A percentile compares a stretch with the other conserved stretches of the same genome.
phyloP scores from a whole-genome alignment of 2,797 vertebrate genomes.

The Discoglossus pictus region DNA sequence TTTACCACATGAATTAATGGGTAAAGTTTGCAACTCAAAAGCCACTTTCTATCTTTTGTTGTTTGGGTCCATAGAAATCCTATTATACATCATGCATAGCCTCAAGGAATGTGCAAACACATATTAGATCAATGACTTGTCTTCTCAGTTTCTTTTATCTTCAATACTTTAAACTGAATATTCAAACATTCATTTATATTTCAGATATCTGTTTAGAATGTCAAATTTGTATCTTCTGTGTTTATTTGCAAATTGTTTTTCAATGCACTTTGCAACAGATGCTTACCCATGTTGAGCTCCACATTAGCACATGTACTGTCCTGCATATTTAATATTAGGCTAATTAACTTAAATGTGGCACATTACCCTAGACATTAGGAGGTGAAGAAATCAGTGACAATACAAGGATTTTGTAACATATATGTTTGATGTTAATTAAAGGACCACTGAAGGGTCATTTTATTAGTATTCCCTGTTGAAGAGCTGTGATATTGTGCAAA shows the following conservation, averaged over 20 bases:
- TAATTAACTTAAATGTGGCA: slow-evolving; percentile 7
- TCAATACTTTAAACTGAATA: slow-evolving; percentile 73
- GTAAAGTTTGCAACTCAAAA: slow-evolving; percentile 82
- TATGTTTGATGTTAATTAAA: no score
- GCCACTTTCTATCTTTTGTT: slow-evolving; percentile 75
- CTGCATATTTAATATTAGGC: not conserved
- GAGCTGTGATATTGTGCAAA: no score
- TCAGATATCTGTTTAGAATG: slow-evolving; percentile 65
- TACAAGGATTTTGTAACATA: no score
- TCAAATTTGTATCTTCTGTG: slow-evolving; percentile 51
- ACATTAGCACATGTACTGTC: not conserved
- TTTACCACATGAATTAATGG: slow-evolving; percentile 69
- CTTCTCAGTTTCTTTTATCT: slow-evolving; percentile 72
- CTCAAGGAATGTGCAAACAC: slow-evolving; percentile 74
- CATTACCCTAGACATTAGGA: not conserved
- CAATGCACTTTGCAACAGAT: not conserved
- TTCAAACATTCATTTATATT: slow-evolving; percentile 74
- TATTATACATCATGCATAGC: slow-evolving; percentile 71
- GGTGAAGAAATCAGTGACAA: not conserved
- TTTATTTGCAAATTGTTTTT: slow-evolving; percentile 6
- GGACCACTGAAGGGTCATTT: no score
- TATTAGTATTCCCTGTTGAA: no score
- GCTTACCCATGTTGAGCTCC: not conserved
- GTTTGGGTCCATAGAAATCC: slow-evolving; percentile 68
- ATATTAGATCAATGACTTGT: slow-evolving; percentile 69